Evolutionary conservation across 2,888 invertebrate genomes (phyloP), one percentile per base, ranked within the genome.

Genomic region (Trachelus stipa): DNA sequence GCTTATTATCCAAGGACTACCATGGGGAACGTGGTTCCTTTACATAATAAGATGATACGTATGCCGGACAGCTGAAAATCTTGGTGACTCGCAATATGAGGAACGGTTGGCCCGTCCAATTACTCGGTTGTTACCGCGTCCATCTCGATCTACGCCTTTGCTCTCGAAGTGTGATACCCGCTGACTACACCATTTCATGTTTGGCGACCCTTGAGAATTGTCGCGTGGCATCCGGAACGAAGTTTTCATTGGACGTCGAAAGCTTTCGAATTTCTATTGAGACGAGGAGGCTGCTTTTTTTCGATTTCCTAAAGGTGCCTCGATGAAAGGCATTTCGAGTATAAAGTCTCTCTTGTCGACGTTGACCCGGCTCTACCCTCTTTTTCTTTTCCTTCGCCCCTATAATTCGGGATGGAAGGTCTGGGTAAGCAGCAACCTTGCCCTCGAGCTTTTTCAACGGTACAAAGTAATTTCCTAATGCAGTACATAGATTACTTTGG

Each of bases 11-110:
- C 56, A 56, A 56, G 56, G 56, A 56, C 56, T 56, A 56, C 56
- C 56, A 9, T 56, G 56, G 56, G 56, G 56, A 56, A 15, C 23
- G 56, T 56, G 56, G 56, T 56, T 77, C 56, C 37, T 77, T 77
- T 35, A 69, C 77, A 77, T 77, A 77, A 77, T 73, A 68, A 74
- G 74, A 77, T 74, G 77, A 77, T 77, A 77, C 77, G 77, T 77
- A 77, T 77, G 77, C 77, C 35, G 77, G 77, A 77, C 77, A 77
- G 74, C 77, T 56, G 56, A 56, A 56, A 56, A 56, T 56, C 56
- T 6, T 56, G 56, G 56, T 56, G 23, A 56, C 23, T 56, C 6
- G 56, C 9, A 56, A 56, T 56, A 56, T 56, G 56, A 56, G 56
- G 56, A 56, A 56, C 23, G 56, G 56, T 23, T 56, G 23, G 56